Evolutionary conservation across 2,113 vertebrate species (phyloP).

Genomic region (Aptenodytes forsteri): DNA sequence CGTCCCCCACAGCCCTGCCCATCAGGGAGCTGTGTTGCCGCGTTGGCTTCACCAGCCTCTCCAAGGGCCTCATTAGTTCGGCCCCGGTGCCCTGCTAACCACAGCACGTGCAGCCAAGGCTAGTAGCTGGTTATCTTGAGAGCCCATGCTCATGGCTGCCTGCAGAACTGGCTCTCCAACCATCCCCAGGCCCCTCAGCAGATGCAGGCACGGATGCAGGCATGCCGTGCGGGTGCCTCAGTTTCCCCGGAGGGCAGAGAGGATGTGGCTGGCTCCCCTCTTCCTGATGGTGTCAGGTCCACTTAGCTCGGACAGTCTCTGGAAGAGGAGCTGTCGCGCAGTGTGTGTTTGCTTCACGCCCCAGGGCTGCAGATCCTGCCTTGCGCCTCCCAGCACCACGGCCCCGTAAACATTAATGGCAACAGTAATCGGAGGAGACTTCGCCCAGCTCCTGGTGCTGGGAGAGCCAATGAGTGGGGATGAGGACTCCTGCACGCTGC

Average conservation of each 20-base stretch:
- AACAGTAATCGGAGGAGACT: constrained; percentile 10
- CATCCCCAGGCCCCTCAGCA: rapidly evolving
- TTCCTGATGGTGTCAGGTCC: background rate
- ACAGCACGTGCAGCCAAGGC: rapidly evolving
- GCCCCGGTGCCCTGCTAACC: background rate
- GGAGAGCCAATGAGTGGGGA: background rate
- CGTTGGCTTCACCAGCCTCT: rapidly evolving
- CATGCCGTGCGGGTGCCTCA: rapidly evolving
- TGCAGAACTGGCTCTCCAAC: background rate
- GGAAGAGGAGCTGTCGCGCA: background rate
- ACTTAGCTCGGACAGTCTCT: background rate
- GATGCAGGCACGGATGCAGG: background rate
- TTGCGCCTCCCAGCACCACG: background rate
- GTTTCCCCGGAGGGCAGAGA: background rate
- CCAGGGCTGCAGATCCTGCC: background rate
- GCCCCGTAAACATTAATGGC: background rate
- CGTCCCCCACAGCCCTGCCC: rapidly evolving
- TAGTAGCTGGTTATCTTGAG: background rate
- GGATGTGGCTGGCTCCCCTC: background rate
- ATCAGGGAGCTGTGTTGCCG: rapidly evolving
- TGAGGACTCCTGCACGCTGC: background rate
- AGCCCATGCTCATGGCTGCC: rapidly evolving
- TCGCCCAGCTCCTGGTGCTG: background rate
- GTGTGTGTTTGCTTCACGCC: background rate
- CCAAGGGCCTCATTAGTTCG: background rate